Base-by-base conservation (phyloP, 2,113 vertebrate species). In the Morone chrysops region DNA sequence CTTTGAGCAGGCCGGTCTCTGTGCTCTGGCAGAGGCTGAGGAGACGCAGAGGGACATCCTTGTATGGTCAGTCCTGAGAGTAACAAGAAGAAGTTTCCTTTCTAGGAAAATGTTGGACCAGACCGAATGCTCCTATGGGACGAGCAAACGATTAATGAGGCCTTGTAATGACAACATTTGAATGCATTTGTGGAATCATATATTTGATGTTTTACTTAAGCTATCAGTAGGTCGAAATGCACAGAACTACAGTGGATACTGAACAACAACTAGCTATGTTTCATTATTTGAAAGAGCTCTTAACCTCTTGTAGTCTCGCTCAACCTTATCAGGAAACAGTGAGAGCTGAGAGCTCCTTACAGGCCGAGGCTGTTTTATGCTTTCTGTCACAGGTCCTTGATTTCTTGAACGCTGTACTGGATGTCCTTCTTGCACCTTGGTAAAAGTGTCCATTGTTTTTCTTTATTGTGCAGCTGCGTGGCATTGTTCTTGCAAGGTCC, bases 1-100 rank as follows among this genome's bases (percentile, higher is more conserved):
- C 61, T 53, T 6, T 13, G 5, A 45, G 38, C 70, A 36, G 71
- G 73, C 22, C 67, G 43, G 41, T 40, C 47, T 75, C 36, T 82
- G 10, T 48, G 63, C 31, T 80, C 51, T 65, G 82, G 71, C 69
- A 47, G 65, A 20, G 36, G 77, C 51, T 61, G 74, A 73, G 51
- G 71, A 61, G 75, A 75, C 31, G 47, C 75, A 51, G 56, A 60
- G 50, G 47, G 62, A 63, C 84, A 25, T 80, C 94, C 94, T 83
- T 95, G 90, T 95, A 94, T 93, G 93, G 94, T 90, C 92, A 92
- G 71, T 85, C 70, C 78, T 62, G 43, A 22, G 56, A 87, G 59
- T 59, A 81, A 59, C 31, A 9, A 62, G 59, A 73, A 74, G 10
- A 72, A 74, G 73, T 85, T 92, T 88, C 91, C 84, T 91, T 89